A percentile compares a stretch with the other conserved stretches of the same genome.
phyloP scores from a whole-genome alignment of 2,797 vertebrate species.

The Ctenopoma kingsleyae region DNA sequence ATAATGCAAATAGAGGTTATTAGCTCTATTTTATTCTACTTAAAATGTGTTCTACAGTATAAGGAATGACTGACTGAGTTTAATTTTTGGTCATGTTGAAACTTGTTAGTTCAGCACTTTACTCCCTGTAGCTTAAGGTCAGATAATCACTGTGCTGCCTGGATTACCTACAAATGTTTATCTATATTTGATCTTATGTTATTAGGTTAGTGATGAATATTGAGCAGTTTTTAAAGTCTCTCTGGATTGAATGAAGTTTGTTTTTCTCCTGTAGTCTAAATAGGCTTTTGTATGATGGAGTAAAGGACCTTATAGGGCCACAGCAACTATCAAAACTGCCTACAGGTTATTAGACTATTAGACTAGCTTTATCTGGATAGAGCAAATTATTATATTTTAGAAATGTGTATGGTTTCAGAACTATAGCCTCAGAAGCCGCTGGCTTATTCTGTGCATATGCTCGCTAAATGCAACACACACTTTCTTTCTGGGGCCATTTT shows the following conservation, averaged over 20 bases:
- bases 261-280: constrained; percentile 15
- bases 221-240: constrained; percentile 7
- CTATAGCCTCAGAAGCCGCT: constrained; percentile 46
- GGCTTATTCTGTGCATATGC: constrained; percentile 55
- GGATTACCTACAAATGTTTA: constrained; percentile 35
- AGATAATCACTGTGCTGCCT: constrained; percentile 45
- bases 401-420: constrained; percentile 41
- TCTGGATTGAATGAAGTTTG: constrained; percentile 28
- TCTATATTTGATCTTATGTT: constrained; percentile 41
- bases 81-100: constrained; percentile 11
- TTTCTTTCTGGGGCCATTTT: constrained; percentile 75
- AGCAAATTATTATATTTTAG: constrained; percentile 28
- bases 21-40: neutral
- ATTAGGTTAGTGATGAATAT: constrained; percentile 21
- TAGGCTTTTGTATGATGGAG: constrained; percentile 7
- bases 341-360: constrained; percentile 17
- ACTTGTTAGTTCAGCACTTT: constrained; percentile 22
- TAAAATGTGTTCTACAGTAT: neutral
- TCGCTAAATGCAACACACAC: constrained; percentile 52
- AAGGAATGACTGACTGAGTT: constrained; percentile 32
- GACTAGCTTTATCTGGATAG: constrained; percentile 50
- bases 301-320: constrained; percentile 10
- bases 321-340: constrained; percentile 28
- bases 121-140: constrained; percentile 7
- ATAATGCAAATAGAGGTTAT: constrained; percentile 29